phyloP scores from a whole-genome alignment of 1,140 invertebrate species.

The Ctenoplectra terminalis region DNA sequence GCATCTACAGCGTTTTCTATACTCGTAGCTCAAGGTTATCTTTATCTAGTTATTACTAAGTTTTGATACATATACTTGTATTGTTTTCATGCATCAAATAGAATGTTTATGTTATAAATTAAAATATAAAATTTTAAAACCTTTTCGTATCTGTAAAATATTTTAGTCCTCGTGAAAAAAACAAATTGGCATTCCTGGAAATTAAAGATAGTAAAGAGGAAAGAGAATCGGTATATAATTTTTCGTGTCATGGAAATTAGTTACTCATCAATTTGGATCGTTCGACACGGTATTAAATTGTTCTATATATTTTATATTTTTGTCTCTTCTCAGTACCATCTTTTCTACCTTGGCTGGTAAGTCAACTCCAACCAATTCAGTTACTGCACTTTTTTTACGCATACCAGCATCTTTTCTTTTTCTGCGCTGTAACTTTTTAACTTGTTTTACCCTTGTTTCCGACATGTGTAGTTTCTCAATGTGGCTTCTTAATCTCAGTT shows the following conservation, averaged over 20 bases:
- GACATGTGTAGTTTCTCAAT: constrained; percentile 51
- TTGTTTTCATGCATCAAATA: not conserved
- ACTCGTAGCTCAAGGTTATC: not conserved
- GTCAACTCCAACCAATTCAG: constrained; percentile 54
- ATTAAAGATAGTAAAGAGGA: not conserved
- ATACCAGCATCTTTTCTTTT: constrained; percentile 59
- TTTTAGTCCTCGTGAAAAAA: not conserved
- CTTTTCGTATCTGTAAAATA: not conserved
- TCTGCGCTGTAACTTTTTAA: constrained; percentile 22
- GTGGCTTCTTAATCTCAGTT: constrained; percentile 59
- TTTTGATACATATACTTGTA: constrained; percentile 12
- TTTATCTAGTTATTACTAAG: not conserved
- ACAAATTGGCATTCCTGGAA: too few relatives aligned
- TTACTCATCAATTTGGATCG: not conserved
- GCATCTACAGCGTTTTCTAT: not conserved
- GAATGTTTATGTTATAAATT: not conserved
- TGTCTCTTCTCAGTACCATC: constrained; percentile 38
- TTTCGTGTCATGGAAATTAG: not conserved
- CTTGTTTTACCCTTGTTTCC: constrained; percentile 6
- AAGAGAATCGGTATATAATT: not conserved
- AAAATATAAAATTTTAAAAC: constrained; percentile 10
- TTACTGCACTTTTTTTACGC: constrained; percentile 58
- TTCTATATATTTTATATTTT: not conserved
- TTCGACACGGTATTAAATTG: not conserved
- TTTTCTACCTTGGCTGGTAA: constrained; percentile 54